Evolutionary conservation across 2,797 vertebrate species (phyloP).

Genomic region (Diplodus sargus): DNA sequence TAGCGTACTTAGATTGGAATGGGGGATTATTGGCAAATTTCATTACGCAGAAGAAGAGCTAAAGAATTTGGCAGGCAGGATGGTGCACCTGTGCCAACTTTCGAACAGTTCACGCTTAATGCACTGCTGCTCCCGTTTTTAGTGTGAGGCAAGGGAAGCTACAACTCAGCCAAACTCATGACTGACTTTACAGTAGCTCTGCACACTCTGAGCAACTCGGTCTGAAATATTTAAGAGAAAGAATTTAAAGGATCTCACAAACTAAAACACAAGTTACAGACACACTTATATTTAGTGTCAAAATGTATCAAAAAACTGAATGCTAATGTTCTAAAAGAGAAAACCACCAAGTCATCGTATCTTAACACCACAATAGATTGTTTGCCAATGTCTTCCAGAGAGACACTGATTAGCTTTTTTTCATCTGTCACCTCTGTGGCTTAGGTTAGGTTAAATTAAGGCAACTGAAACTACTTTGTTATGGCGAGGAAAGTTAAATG

Average conservation of each 20-base stretch:
- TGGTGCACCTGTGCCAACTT: constrained; percentile 58
- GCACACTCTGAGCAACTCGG: not conserved
- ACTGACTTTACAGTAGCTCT: constrained; percentile 5
- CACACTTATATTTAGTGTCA: not conserved
- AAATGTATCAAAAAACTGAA: not conserved
- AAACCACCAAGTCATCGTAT: not conserved
- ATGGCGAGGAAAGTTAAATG: no score
- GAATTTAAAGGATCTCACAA: not conserved
- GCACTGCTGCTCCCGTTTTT: constrained; percentile 34
- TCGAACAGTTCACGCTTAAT: constrained; percentile 52
- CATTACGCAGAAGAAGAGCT: constrained; percentile 59
- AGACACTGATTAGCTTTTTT: not conserved
- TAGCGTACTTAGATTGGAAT: constrained; percentile 53
- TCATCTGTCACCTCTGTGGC: not conserved
- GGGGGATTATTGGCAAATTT: constrained; percentile 68
- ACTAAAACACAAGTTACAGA: not conserved
- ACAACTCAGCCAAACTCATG: constrained; percentile 33
- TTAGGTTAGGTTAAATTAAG: not conserved
- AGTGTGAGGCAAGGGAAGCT: constrained; percentile 18
- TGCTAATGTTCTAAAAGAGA: not conserved
- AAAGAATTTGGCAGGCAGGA: constrained; percentile 63
- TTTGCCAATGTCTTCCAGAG: not conserved
- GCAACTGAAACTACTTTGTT: not conserved
- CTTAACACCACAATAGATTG: not conserved
- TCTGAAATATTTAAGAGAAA: not conserved